phyloP scores from a whole-genome alignment of 2,797 vertebrate genomes.

The Sciaenops ocellatus region DNA sequence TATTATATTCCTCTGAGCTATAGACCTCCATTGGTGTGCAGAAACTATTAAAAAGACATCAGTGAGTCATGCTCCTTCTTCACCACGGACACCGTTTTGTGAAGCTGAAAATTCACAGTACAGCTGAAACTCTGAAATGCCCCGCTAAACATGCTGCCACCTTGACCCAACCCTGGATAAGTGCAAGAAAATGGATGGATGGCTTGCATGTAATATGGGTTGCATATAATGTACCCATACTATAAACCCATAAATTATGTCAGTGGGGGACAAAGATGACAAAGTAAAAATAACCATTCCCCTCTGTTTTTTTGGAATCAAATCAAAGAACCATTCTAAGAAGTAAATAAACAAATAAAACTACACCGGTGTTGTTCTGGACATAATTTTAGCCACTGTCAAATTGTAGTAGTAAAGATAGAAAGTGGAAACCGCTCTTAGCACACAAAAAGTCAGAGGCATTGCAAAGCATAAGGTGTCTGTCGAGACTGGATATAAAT shows the following conservation, averaged over 20 bases:
- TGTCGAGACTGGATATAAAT: no score
- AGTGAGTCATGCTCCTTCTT: not conserved
- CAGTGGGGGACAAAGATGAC: not conserved
- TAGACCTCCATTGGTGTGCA: not conserved
- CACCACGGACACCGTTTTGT: no score
- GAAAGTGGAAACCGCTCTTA: not conserved
- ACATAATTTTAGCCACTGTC: not conserved
- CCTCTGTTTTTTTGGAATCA: not conserved
- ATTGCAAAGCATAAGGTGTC: not conserved
- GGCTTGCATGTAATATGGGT: not conserved
- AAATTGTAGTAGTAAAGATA: conserved; percentile 4
- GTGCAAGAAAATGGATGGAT: no score
- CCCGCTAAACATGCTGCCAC: no score
- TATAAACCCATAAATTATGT: not conserved
- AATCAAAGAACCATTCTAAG: not conserved
- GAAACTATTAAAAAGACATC: conserved; percentile 2
- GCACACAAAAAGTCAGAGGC: conserved; percentile 7
- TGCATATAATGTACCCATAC: conserved; percentile 1
- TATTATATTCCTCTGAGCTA: not conserved
- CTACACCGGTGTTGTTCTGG: not conserved
- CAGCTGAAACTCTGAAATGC: no score
- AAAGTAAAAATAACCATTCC: not conserved
- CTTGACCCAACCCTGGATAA: no score
- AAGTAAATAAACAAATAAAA: not conserved
- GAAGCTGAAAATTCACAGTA: not conserved